These are phyloP conservation scores for Heliconius nattereri DNA, from an alignment of 1,140 invertebrate genomes.

Conservation along the genomic window DNA sequence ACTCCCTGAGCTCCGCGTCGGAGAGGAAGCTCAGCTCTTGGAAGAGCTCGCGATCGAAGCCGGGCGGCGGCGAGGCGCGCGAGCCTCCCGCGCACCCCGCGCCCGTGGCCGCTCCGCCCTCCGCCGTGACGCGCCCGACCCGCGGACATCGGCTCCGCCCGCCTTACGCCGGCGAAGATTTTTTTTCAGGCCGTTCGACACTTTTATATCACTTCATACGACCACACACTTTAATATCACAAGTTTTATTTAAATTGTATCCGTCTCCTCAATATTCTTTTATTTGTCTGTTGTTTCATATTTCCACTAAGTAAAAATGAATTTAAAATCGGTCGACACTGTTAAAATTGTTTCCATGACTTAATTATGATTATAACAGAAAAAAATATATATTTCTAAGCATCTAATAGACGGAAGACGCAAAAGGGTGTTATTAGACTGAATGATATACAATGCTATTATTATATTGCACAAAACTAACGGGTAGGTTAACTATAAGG, in stretches of 20 bases:
- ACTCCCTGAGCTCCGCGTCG: slow-evolving; percentile 78
- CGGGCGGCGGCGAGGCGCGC: slow-evolving; percentile 77
- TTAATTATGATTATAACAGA: neutral
- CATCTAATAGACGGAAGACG: too few relatives aligned
- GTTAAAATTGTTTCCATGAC: slow-evolving; percentile 28
- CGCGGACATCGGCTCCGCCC: slow-evolving; percentile 68
- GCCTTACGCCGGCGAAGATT: slow-evolving; percentile 49
- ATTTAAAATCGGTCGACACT: slow-evolving; percentile 41
- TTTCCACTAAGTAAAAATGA: slow-evolving; percentile 53
- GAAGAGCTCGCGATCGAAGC: slow-evolving; percentile 78
- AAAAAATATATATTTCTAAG: neutral
- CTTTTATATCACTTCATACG: slow-evolving; percentile 42
- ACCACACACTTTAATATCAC: slow-evolving; percentile 34
- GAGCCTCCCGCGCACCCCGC: slow-evolving; percentile 70
- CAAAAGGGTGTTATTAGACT: too few relatives aligned
- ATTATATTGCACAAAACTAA: too few relatives aligned
- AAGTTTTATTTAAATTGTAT: slow-evolving; percentile 51
- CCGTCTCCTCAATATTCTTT: slow-evolving; percentile 29
- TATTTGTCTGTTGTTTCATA: slow-evolving; percentile 41
- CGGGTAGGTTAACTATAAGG: too few relatives aligned
- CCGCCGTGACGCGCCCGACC: slow-evolving; percentile 74
- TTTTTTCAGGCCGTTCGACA: slow-evolving; percentile 40
- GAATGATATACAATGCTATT: too few relatives aligned
- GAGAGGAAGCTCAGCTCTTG: slow-evolving; percentile 81
- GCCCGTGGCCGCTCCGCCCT: slow-evolving; percentile 67